Evolutionary conservation across 92 coral and sea anemone species (phyloP), one percentile per base, ranked within the genome.

Genomic region (Siderastrea radians): DNA sequence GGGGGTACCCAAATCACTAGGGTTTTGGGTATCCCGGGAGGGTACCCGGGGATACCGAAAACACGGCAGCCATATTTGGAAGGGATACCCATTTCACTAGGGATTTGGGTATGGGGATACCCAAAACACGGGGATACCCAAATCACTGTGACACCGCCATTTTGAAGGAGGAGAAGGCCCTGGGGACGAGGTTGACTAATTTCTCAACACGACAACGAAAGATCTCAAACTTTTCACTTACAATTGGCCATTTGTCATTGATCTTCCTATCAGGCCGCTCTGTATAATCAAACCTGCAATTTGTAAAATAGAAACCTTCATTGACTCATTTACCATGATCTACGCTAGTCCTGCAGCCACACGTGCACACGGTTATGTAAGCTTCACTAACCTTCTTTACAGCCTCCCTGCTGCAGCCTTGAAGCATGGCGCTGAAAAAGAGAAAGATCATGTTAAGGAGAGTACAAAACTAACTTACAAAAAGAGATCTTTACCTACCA

Each of bases 351-450:
- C 2, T 46, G 9, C 16, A 52, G 1, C 12, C 14, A 45, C 87
- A 74, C 80, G 80, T 74, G 86, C 67, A 55, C 9, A 7, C 3
- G 55, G 38, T 73, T 73, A 49, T 58, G 81, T 71, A 53, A 61
- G 72, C 55, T 59, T 9, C 5, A 6, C 74, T 53, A 6, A 68
- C 89, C 83, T 77, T 85, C 69, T 71, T 6, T 17, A 46, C 89
- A 77, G 68, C 68, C 54, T 44, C 53, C 77, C 54, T 54, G 84
- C 60, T 52, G 80, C 47, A 62, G 75, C 57, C 88, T 86, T 78
- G 91, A 82, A 14, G 86, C 87, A 82, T 83, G 77, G 65, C 91
- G 88, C 96, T 93, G 89, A 72, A 69, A 86, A 44, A 59, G 52
- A 49, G 62, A 72, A 74, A 15, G 62, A 50, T 14, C 51, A 17